Base-by-base conservation (phyloP, 2,113 vertebrate species). In the Larimichthys crocea region DNA sequence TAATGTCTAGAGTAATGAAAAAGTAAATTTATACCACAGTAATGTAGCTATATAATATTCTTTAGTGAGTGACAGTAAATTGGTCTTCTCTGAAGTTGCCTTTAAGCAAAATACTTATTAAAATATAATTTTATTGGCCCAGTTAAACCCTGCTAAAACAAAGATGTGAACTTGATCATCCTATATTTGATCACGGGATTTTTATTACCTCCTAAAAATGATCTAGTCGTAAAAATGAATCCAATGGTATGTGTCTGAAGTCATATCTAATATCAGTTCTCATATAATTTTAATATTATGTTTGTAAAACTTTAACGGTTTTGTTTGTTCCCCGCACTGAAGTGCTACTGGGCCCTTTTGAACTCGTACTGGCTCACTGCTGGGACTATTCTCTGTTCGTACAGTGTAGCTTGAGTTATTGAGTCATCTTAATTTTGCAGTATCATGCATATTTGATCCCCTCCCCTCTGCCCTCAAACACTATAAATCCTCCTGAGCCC, bases 391-490 rank as follows among this genome's bases (percentile, higher is more conserved):
- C 60, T 64, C 17, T 76, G 74, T 76, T 76, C 74, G 57, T 56
- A 70, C 72, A 59, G 66, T 55, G 63, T 31, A 29, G 56, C 59
- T 73, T 48, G 53, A 79, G 53, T 83, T 84, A 83, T 74, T 15
- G 55, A 84, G 55, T 80, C 70, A 60, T 83, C 77, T 84, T 90
- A 84, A 87, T 70, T 88, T 80, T 88, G 48, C 72, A 12, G 44
- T 81, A 89, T 92, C 79, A 79, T 86, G 79, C 85, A 79, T 80
- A 87, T 92, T 84, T 89, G 82, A 92, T 90, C 80, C 82, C 63
- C 65, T 83, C 66, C 74, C 29, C 81, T 82, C 64, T 73, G 69
- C 74, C 87, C 73, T 86, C 61, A n/a, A 55, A 72, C 31, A 44
- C 82, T 24, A 48, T 70, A 81, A 88, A 84, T 76, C 79, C 73